These are phyloP conservation scores for Taphrorychus bicolor DNA, from an alignment of 2,888 invertebrate genomes.

Conservation along the genomic window DNA sequence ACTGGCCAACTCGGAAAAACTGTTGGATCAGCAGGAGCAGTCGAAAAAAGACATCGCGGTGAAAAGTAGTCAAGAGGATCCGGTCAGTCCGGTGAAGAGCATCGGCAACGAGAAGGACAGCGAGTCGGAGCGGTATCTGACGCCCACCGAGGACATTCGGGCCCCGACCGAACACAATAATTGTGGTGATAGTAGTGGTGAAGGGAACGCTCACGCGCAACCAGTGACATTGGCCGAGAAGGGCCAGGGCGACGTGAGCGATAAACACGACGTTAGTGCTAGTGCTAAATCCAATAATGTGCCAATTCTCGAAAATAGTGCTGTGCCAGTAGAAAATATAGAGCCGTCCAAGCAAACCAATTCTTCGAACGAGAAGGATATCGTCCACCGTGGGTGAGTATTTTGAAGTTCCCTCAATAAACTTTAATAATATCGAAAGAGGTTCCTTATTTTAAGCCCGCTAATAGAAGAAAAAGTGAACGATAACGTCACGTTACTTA, in stretches of 20 bases:
- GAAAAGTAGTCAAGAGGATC: conserved; percentile 35
- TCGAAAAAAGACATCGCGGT: not conserved
- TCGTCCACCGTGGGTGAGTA: not conserved
- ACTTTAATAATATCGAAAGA: too few relatives aligned
- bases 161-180: conserved; percentile 50
- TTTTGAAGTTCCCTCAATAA: not conserved
- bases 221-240: conserved; percentile 26
- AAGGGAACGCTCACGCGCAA: conserved; percentile 31
- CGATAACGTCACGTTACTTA: too few relatives aligned
- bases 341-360: conserved; percentile 60
- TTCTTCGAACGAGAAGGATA: conserved; percentile 10
- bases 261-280: conserved; percentile 47
- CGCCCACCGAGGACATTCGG: conserved; percentile 68
- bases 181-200: conserved; percentile 14
- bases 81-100: conserved; percentile 52
- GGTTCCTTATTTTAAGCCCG: too few relatives aligned
- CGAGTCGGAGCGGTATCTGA: conserved; percentile 74
- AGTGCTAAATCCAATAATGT: conserved; percentile 53
- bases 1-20: conserved; percentile 62
- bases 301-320: conserved; percentile 60
- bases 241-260: conserved; percentile 45
- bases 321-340: conserved; percentile 61
- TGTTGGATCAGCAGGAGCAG: conserved; percentile 56
- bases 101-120: conserved; percentile 64
- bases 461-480: too few relatives aligned